Percentiles rank a stretch among this genome's conserved stretches.
Evolutionary conservation across 1,140 invertebrate genomes (phyloP).

Genomic region (Magallana ariakensis): DNA sequence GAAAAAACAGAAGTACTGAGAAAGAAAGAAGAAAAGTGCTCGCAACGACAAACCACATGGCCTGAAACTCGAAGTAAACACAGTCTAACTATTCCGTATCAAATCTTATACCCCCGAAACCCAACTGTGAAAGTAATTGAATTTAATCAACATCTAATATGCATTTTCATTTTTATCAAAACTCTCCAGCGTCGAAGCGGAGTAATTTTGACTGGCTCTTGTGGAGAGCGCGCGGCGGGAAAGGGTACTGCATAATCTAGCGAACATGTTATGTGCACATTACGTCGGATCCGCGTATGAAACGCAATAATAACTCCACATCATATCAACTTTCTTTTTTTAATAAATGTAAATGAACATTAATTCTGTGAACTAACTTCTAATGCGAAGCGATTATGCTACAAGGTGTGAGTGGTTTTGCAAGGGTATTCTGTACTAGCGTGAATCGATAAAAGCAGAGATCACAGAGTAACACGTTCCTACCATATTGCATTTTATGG

Average conservation of each 20-base stretch:
- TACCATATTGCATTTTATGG: constrained; percentile 31
- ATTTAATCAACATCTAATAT: constrained; percentile 62
- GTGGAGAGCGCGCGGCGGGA: constrained; percentile 13
- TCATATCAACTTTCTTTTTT: constrained; percentile 34
- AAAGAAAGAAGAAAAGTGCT: constrained; percentile 18
- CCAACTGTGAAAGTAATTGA: constrained; percentile 55
- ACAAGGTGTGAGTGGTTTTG: constrained; percentile 26
- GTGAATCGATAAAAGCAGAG: constrained; percentile 18
- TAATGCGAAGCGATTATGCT: constrained; percentile 8
- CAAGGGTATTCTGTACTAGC: neutral
- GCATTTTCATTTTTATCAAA: constrained; percentile 63
- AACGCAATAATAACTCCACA: constrained; percentile 30
- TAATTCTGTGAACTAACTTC: constrained; percentile 32
- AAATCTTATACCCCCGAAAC: constrained; percentile 51
- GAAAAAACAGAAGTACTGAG: constrained; percentile 13
- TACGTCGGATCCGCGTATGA: constrained; percentile 11
- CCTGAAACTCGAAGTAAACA: constrained; percentile 31
- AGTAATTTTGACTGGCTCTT: constrained; percentile 40
- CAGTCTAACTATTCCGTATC: constrained; percentile 44
- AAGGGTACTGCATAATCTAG: constrained; percentile 16
- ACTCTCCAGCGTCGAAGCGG: constrained; percentile 40
- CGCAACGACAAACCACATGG: constrained; percentile 36
- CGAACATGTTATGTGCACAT: constrained; percentile 28
- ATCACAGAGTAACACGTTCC: constrained; percentile 28
- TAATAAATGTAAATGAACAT: constrained; percentile 37